Conservation (phyloP, 1,140 invertebrate species). For the Heliconius melpomene region DNA sequence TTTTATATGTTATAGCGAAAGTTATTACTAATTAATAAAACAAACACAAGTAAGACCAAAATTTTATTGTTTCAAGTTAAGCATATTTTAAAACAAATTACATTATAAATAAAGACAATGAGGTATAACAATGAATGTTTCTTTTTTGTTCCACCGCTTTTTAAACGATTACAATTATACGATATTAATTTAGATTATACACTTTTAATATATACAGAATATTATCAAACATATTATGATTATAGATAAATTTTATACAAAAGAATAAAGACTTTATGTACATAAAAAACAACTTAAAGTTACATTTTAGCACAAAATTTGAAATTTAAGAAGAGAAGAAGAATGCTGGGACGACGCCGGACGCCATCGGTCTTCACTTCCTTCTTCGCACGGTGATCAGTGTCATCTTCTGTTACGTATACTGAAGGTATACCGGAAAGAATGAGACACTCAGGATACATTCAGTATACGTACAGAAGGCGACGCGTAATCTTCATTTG, state of each 20-base stretch:
- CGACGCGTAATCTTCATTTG: conserved; percentile 84
- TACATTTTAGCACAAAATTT: neutral
- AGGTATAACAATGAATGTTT: neutral
- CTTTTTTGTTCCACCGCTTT: neutral
- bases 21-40: conserved; percentile 7
- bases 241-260: neutral
- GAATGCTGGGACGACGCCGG: neutral
- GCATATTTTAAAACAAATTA: neutral
- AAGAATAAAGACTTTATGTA: neutral
- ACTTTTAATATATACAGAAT: neutral
- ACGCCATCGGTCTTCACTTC: conserved; percentile 1
- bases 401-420: conserved; percentile 99
- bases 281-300: neutral
- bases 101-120: neutral
- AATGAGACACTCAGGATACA: conserved; percentile 98
- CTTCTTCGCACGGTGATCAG: conserved; percentile 82
- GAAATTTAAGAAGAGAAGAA: neutral
- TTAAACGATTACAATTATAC: neutral
- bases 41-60: neutral
- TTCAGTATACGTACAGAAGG: conserved; percentile 99
- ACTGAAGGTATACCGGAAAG: conserved; percentile 99
- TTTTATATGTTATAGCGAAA: neutral
- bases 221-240: neutral
- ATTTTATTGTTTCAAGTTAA: neutral
- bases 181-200: neutral